phyloP scores from a whole-genome alignment of 2,888 invertebrate species.

The Cerastis rubricosa region DNA sequence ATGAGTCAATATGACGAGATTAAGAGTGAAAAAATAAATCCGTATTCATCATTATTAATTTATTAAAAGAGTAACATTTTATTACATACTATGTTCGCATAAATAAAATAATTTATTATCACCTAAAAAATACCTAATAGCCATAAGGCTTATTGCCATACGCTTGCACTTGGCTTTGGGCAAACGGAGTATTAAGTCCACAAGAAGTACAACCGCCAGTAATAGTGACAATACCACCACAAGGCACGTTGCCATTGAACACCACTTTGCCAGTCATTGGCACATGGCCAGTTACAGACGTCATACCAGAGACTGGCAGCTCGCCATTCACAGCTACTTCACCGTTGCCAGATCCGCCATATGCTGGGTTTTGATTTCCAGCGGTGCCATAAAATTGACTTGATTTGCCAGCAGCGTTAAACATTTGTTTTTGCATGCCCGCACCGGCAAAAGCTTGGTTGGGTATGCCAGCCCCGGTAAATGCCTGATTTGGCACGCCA shows the following conservation, averaged over 20 bases:
- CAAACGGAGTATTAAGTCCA: slow-evolving; percentile 23
- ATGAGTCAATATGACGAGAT: not conserved
- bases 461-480: not conserved
- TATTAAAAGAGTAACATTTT: slow-evolving; percentile 21
- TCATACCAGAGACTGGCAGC: slow-evolving; percentile 70
- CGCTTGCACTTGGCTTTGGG: not conserved
- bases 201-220: slow-evolving; percentile 54
- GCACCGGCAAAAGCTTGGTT: slow-evolving; percentile 3
- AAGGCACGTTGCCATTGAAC: slow-evolving; percentile 57
- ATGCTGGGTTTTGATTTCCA: slow-evolving; percentile 25
- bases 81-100: slow-evolving; percentile 14
- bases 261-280: slow-evolving; percentile 62
- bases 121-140: slow-evolving; percentile 43
- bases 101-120: slow-evolving; percentile 28
- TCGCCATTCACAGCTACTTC: slow-evolving; percentile 70
- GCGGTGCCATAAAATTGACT: not conserved
- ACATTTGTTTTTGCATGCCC: not conserved
- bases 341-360: slow-evolving; percentile 62
- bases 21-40: not conserved
- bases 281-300: slow-evolving; percentile 58
- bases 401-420: not conserved
- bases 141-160: slow-evolving; percentile 47
- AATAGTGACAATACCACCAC: slow-evolving; percentile 62
- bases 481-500: slow-evolving; percentile 6
- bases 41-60: not conserved